Percentiles rank a stretch among this genome's conserved stretches.
Evolutionary conservation across 2,113 vertebrate genomes (phyloP).

Genomic region (Motacilla alba): DNA sequence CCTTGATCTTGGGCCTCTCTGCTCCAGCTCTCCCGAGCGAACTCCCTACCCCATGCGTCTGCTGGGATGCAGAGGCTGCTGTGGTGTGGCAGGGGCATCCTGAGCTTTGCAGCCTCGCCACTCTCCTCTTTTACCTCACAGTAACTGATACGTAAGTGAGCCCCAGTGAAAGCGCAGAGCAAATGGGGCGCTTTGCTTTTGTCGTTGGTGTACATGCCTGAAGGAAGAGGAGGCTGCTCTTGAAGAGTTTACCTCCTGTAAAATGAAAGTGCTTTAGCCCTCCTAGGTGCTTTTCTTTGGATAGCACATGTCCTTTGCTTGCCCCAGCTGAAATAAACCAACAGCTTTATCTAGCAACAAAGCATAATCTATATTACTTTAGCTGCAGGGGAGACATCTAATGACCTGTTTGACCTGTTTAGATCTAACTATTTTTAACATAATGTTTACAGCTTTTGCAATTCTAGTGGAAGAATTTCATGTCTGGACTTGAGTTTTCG

Average conservation of each 20-base stretch:
- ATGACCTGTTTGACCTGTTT: not conserved
- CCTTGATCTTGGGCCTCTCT: not conserved
- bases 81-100: not conserved
- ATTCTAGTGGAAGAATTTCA: not conserved
- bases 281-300: not conserved
- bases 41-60: not conserved
- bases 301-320: not conserved
- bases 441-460: not conserved
- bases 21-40: rapidly evolving
- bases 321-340: not conserved
- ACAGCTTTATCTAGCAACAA: not conserved
- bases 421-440: not conserved
- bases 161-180: rapidly evolving
- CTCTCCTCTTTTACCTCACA: not conserved
- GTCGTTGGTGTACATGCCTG: rapidly evolving
- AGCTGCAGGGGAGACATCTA: not conserved
- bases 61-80: not conserved
- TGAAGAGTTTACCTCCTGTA: not conserved
- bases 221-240: not conserved
- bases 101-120: rapidly evolving
- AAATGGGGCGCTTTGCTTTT: not conserved
- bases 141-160: rapidly evolving
- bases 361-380: not conserved
- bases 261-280: not conserved
- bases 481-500: slow-evolving; percentile 4